Conservation (phyloP, 2,797 vertebrate species). For the Megaceryle alcyon region DNA sequence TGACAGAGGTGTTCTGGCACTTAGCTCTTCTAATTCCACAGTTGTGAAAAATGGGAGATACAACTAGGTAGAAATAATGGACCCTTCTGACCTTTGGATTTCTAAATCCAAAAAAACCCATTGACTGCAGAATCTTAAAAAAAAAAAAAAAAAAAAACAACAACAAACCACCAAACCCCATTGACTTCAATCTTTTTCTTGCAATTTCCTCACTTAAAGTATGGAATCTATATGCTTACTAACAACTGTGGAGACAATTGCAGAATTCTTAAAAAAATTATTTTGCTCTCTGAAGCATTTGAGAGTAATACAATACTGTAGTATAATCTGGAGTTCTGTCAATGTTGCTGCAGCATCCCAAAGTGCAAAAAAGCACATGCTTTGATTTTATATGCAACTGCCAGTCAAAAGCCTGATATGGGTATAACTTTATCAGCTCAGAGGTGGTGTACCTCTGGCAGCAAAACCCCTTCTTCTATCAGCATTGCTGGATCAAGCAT, state of each 20-base stretch:
- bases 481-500: not conserved
- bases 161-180: no score
- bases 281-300: not conserved
- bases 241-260: not conserved
- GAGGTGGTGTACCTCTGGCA: not conserved
- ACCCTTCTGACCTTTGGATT: not conserved
- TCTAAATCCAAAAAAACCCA: not conserved
- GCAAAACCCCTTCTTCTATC: not conserved
- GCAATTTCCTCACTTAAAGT: not conserved
- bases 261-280: not conserved
- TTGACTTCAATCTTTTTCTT: not conserved
- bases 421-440: not conserved
- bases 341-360: not conserved
- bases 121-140: not conserved
- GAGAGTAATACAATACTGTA: not conserved
- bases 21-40: not conserved
- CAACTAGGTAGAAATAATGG: not conserved
- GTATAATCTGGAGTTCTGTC: not conserved
- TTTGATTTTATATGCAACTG: not conserved
- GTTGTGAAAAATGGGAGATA: not conserved
- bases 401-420: not conserved
- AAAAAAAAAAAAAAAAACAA: not conserved
- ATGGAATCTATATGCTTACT: not conserved
- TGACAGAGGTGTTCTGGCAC: not conserved
- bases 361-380: not conserved